A percentile compares a stretch with the other conserved stretches of the same genome.
Evolutionary conservation across 2,797 vertebrate genomes (phyloP).

Genomic region (Babyrousa celebensis): DNA sequence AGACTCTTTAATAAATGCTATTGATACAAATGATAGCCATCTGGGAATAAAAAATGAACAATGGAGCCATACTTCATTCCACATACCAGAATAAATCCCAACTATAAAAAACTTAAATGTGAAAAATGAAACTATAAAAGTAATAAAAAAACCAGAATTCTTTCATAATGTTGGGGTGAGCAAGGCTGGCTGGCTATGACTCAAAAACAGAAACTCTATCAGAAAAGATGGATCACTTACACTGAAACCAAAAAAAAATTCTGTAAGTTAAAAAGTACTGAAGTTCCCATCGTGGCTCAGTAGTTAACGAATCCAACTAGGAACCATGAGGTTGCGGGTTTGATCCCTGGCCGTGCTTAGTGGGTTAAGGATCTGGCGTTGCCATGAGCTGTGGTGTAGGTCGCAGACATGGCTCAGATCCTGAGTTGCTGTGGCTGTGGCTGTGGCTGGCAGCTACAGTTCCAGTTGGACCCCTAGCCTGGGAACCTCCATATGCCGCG

Average conservation of each 20-base stretch:
- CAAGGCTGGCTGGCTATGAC: neutral
- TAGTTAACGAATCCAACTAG: too few relatives aligned
- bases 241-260: constrained; percentile 10
- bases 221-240: neutral
- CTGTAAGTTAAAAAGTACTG: neutral
- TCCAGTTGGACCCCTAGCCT: too few relatives aligned
- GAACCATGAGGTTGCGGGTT: too few relatives aligned
- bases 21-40: neutral
- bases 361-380: too few relatives aligned
- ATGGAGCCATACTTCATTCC: neutral
- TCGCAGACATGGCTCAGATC: too few relatives aligned
- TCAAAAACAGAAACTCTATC: neutral
- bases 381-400: too few relatives aligned
- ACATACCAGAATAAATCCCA: neutral
- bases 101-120: neutral
- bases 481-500: too few relatives aligned
- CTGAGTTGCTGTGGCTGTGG: too few relatives aligned
- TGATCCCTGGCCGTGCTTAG: too few relatives aligned
- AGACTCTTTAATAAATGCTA: neutral
- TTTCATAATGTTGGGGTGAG: neutral
- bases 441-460: too few relatives aligned
- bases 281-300: too few relatives aligned
- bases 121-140: constrained; percentile 14
- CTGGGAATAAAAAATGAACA: neutral
- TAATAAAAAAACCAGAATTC: neutral